Base-by-base conservation (phyloP, 2,113 vertebrate species). In the Phylloscopus trochilus region DNA sequence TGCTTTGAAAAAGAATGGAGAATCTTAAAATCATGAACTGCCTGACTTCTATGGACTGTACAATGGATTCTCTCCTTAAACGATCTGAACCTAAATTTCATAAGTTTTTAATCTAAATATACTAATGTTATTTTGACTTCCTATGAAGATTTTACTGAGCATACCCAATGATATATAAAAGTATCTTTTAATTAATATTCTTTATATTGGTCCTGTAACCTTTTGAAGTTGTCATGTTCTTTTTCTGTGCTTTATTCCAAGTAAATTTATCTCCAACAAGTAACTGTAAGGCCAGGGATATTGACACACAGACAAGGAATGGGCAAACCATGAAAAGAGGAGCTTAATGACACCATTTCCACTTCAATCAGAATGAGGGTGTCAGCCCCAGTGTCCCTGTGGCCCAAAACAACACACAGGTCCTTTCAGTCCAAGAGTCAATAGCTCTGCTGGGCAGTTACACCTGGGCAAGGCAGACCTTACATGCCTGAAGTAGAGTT, bases 81-180 rank as follows among this genome's bases (percentile, higher is more conserved):
- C 43, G 72, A 94, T 5, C 13, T 39, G 76, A 92, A 81, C 52
- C 68, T 79, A 39, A 87, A 58, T 73, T 87, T 92, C 51, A 14
- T 6, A 92, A 89, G 15, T 63, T 69, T 83, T 87, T 41, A 20
- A 81, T 63, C 52, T 52, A 74, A 70, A 84, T 78, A 78, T 15
- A 60, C 18, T 44, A 47, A 33, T 2, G 12, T 52, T 47, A 55
- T 59, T 85, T 60, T 91, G 6, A 49, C 37, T 75, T 59, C 44
- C 41, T 70, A 23, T 44, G 15, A 55, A 35, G 24, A n/a, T 67
- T 90, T 90, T 82, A 33, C 44, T 33, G 8, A 53, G 15, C 20
- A 30, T 41, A 28, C 3, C 2, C 33, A 49, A 33, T 55, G 19
- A n/a, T 59, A 78, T 2, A 3, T 31, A n/a, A 27, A 80, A 67